Evolutionary conservation across 2,113 vertebrate genomes (phyloP), one percentile per base, ranked within the genome.

Genomic region (Sylvietta virens): DNA sequence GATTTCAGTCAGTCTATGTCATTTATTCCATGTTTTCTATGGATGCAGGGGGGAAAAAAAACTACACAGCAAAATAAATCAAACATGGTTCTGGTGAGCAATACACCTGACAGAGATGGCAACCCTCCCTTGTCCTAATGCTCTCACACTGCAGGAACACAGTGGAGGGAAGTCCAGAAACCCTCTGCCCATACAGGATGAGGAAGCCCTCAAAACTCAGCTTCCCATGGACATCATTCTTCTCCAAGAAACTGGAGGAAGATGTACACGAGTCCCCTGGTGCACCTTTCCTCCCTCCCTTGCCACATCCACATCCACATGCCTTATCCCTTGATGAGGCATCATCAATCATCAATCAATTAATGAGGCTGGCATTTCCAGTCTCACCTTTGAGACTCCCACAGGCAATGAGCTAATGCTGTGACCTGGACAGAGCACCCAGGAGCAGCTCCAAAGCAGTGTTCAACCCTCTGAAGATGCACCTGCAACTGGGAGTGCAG

Each of bases 21-120:
- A 84, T 92, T 97, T 95, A 86, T 86, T 94, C 72, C 72, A 53
- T 30, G 56, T 53, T 93, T 90, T 62, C 86, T 81, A 88, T 50
- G 57, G 85, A 94, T 79, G 80, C 61, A 78, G 0, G 1, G 82
- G 71, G 56, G 58, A 80, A 86, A 79, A 90, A 90, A 90, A 35
- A 37, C 61, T 56, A 45, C 61, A 39, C 1, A 2, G 86, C 45
- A 65, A 76, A 81, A 86, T 94, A 93, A 94, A 96, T 96, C 88
- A 94, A 42, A 61, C 1, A 3, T n/a, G 48, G 15, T 70, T 47
- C 56, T 74, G 51, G 56, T 60, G n/a, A 85, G 67, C 65, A 70
- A 40, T n/a, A 39, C 35, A 15, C 51, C 40, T 54, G 58, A 15
- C 4, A 92, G 56, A 40, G 18, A 22, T 3, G 40, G 64, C 42